Conservation (phyloP, 2,113 vertebrate genomes). For the Caracal caracal region DNA sequence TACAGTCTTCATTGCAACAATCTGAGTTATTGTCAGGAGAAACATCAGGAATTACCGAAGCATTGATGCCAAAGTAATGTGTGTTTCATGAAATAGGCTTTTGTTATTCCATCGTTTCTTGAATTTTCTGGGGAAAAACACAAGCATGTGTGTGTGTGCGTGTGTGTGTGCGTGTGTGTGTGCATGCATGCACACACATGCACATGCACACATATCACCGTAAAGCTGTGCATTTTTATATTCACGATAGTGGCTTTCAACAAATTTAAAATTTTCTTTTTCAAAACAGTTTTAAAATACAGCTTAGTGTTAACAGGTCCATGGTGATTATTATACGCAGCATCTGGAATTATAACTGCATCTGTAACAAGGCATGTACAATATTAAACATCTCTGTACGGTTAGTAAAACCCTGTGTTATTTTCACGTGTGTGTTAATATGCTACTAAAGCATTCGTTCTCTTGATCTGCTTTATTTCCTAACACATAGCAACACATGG, state of each 20-base stretch:
- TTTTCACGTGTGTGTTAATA: not conserved
- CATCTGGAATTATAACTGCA: constrained; percentile 41
- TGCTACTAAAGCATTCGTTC: not conserved
- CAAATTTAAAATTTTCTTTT: constrained; percentile 18
- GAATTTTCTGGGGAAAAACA: constrained; percentile 49
- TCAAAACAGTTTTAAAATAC: constrained; percentile 14
- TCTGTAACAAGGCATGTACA: not conserved
- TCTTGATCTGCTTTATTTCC: not conserved
- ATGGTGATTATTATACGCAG: not conserved
- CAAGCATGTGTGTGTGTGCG: not conserved
- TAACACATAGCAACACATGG: not conserved
- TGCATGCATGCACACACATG: not conserved
- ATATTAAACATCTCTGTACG: not conserved
- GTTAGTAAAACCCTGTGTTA: not conserved
- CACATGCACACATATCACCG: not conserved
- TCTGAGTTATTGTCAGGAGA: constrained; percentile 80
- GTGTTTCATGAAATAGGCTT: constrained; percentile 70
- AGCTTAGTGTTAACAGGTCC: not conserved
- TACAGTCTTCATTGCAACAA: constrained; percentile 75
- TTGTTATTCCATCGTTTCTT: constrained; percentile 51
- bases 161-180: not conserved
- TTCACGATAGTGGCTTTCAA: constrained; percentile 12
- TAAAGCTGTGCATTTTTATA: not conserved
- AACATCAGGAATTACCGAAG: constrained; percentile 77
- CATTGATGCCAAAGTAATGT: constrained; percentile 69